phyloP scores from a whole-genome alignment of 2,797 vertebrate species.

The Macroramphosus scolopax region DNA sequence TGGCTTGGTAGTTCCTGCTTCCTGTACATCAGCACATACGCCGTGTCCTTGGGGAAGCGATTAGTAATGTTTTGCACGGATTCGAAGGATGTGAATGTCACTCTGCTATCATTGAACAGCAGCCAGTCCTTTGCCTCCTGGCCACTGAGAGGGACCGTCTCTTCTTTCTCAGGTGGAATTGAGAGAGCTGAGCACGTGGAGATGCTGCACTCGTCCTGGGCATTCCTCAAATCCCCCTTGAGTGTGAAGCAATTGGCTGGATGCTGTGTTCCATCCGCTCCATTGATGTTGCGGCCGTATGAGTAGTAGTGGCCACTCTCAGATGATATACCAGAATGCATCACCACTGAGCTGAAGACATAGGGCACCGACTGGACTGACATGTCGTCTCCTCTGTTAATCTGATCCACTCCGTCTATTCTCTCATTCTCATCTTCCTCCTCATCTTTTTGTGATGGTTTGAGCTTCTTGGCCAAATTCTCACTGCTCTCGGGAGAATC shows the following conservation, averaged over 20 bases:
- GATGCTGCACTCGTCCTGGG: constrained; percentile 46
- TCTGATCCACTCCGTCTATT: constrained; percentile 55
- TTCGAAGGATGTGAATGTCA: constrained; percentile 95
- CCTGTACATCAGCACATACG: constrained; percentile 96
- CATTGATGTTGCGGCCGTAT: constrained; percentile 86
- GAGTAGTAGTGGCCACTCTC: constrained; percentile 99
- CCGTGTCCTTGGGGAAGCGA: constrained; percentile 98
- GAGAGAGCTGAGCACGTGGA: constrained; percentile 54
- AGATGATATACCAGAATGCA: constrained; percentile 96
- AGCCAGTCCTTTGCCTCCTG: constrained; percentile 89
- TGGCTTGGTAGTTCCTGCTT: constrained; percentile 79
- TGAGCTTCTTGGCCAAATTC: constrained; percentile 96
- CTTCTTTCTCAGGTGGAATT: constrained; percentile 62
- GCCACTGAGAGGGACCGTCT: constrained; percentile 45
- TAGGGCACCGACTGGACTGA: constrained; percentile 82
- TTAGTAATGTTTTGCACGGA: constrained; percentile 97
- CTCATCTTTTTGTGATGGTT: constrained; percentile 88
- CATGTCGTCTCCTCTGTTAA: constrained; percentile 40
- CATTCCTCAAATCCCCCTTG: constrained; percentile 69
- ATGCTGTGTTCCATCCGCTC: constrained; percentile 70
- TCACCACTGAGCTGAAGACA: constrained; percentile 90
- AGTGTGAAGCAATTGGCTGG: constrained; percentile 57
- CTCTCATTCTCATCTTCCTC: constrained; percentile 54
- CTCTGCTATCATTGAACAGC: constrained; percentile 97
- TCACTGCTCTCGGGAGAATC: constrained; percentile 88